Conservation (phyloP, 2,113 vertebrate genomes). For the Murina feae region DNA sequence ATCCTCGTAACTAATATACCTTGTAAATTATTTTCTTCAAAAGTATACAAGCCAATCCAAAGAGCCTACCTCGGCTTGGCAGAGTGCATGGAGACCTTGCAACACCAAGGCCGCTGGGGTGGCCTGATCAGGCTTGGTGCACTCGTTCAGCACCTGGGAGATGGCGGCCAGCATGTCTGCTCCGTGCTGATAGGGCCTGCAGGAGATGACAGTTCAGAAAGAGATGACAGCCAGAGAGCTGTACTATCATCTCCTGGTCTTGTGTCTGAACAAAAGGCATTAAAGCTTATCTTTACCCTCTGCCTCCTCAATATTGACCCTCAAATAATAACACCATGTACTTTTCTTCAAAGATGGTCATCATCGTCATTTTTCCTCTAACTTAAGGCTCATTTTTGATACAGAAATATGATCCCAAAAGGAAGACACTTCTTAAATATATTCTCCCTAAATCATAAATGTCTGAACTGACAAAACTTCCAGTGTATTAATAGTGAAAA, state of each 20-base stretch:
- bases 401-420: neutral
- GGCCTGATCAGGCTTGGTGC: conserved; percentile 87
- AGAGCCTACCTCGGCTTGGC: conserved; percentile 89
- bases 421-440: neutral
- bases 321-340: neutral
- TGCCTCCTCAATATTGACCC: neutral
- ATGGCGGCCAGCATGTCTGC: conserved; percentile 96
- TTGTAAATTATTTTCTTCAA: neutral
- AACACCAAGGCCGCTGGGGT: conserved; percentile 89
- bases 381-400: neutral
- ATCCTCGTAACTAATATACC: neutral
- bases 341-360: neutral
- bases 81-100: conserved; percentile 92
- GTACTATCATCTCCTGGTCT: neutral
- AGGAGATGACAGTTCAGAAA: neutral
- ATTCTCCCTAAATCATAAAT: neutral
- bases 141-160: conserved; percentile 88
- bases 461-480: neutral
- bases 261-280: neutral
- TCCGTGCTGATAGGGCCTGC: conserved; percentile 95
- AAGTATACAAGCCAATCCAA: neutral
- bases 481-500: neutral
- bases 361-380: neutral
- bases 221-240: neutral
- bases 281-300: neutral